These are phyloP conservation scores for Rhopalosiphum maidis DNA, from an alignment of 1,140 invertebrate species.

Conservation along the genomic window DNA sequence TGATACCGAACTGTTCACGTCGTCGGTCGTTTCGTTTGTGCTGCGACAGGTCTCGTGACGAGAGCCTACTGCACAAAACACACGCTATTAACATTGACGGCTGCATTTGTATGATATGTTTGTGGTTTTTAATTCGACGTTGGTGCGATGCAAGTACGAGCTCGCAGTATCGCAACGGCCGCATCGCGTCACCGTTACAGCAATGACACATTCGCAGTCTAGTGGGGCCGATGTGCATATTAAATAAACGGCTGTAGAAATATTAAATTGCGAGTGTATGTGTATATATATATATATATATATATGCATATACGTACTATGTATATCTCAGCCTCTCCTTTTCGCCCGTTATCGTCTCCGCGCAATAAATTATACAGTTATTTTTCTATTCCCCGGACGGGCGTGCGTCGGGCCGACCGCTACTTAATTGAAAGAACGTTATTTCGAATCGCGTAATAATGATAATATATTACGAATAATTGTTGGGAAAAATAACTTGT, in stretches of 20 bases:
- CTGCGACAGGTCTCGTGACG: background rate
- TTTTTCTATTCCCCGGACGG: background rate
- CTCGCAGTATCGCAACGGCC: background rate
- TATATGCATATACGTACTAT: background rate
- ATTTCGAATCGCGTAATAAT: background rate
- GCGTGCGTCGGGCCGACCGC: background rate
- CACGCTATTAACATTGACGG: background rate
- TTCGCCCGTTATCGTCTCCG: background rate
- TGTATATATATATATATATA: background rate
- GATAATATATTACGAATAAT: slow-evolving; percentile 2
- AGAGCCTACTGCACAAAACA: background rate
- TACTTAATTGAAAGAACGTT: slow-evolving; percentile 25
- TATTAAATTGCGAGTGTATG: background rate
- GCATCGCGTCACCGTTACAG: background rate
- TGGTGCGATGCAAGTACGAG: background rate
- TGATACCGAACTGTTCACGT: background rate
- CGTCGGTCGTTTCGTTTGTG: background rate
- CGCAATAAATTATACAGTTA: slow-evolving; percentile 46
- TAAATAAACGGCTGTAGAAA: slow-evolving; percentile 23
- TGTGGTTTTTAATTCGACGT: too few relatives aligned
- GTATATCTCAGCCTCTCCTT: background rate
- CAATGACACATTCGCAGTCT: background rate
- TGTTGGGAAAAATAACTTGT: background rate
- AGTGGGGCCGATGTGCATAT: background rate
- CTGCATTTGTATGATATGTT: background rate